A percentile compares a stretch with the other conserved stretches of the same genome.
These are phyloP conservation scores for Platanista minor DNA, from an alignment of 2,113 vertebrate species.

Conservation along the genomic window DNA sequence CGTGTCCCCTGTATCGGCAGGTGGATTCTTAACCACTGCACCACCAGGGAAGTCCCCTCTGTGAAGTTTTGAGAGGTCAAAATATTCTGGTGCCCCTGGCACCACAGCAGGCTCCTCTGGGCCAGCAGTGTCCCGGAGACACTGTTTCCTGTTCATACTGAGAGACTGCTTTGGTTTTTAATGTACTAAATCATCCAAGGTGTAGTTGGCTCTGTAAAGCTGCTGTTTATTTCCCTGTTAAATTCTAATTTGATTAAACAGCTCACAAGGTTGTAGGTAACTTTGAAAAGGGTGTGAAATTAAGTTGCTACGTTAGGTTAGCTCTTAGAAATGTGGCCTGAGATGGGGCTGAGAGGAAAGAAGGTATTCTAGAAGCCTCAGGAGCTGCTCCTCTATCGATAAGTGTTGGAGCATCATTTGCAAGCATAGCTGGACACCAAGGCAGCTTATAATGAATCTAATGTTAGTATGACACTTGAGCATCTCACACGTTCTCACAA, in stretches of 20 bases:
- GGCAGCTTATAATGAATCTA: neutral
- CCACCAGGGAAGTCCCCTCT: neutral
- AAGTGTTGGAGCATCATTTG: neutral
- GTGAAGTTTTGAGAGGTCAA: neutral
- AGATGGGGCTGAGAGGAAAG: neutral
- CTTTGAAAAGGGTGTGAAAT: neutral
- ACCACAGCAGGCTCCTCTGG: neutral
- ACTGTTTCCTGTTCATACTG: neutral
- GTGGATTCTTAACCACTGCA: no score
- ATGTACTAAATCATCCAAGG: neutral
- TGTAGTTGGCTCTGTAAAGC: neutral
- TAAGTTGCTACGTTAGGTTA: neutral
- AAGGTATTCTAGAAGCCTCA: neutral
- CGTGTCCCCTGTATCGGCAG: no score
- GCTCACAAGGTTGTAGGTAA: neutral
- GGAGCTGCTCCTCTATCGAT: neutral
- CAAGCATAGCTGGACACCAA: neutral
- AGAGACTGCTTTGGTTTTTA: neutral
- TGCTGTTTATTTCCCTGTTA: neutral
- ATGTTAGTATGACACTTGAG: neutral
- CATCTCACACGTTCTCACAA: neutral
- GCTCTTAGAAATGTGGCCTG: neutral
- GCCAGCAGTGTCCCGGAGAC: neutral
- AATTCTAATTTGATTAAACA: neutral
- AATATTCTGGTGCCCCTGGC: neutral